These are phyloP conservation scores for Simalia tracyae DNA, from an alignment of 2,797 vertebrate genomes.

Conservation along the genomic window DNA sequence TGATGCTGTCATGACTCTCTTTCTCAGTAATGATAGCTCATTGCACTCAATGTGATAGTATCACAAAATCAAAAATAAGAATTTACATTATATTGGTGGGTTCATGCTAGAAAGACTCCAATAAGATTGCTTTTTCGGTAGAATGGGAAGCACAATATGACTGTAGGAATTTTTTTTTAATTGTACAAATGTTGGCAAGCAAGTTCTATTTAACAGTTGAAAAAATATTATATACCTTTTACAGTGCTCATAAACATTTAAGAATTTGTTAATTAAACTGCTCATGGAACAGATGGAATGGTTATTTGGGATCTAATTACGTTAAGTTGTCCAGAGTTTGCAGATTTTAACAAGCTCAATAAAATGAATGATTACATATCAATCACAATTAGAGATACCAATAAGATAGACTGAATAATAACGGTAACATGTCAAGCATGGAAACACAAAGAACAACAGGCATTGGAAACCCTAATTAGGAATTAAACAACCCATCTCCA, in stretches of 20 bases:
- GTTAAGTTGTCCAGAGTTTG: slow-evolving; percentile 86
- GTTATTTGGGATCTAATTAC: slow-evolving; percentile 93
- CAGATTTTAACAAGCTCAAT: slow-evolving; percentile 80
- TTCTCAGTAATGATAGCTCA: not conserved
- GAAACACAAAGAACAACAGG: slow-evolving; percentile 60
- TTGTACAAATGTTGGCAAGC: slow-evolving; percentile 67
- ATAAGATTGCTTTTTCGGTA: not conserved
- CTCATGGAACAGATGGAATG: slow-evolving; percentile 93
- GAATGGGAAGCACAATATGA: slow-evolving; percentile 38
- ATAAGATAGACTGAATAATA: slow-evolving; percentile 72
- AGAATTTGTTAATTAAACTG: slow-evolving; percentile 98
- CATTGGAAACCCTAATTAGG: slow-evolving; percentile 39
- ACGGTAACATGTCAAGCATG: slow-evolving; percentile 77
- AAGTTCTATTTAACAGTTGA: slow-evolving; percentile 84
- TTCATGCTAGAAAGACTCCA: slow-evolving; percentile 13
- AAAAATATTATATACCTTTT: slow-evolving; percentile 82
- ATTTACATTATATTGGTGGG: not conserved
- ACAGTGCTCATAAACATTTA: slow-evolving; percentile 78
- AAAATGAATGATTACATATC: slow-evolving; percentile 82
- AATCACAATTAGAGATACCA: slow-evolving; percentile 83
- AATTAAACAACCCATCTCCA: not conserved
- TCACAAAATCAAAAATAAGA: not conserved
- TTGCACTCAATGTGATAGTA: not conserved
- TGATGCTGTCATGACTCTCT: not conserved
- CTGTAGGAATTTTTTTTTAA: slow-evolving; percentile 63